phyloP scores from a whole-genome alignment of 2,797 vertebrate genomes.

The Carduelis carduelis region DNA sequence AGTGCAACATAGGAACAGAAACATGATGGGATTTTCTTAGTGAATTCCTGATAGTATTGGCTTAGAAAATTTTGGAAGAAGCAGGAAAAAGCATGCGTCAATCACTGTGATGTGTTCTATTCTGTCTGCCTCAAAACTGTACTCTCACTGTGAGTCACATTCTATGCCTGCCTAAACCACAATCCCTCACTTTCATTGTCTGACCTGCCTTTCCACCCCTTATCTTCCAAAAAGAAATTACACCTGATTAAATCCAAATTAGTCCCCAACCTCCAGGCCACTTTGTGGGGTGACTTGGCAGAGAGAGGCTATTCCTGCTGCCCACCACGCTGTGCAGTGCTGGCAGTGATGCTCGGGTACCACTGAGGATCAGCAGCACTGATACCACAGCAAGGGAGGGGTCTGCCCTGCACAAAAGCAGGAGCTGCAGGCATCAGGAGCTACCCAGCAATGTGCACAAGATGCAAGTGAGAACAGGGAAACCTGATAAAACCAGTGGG shows the following conservation, averaged over 20 bases:
- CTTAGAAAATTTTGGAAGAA: neutral
- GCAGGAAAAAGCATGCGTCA: neutral
- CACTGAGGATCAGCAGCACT: neutral
- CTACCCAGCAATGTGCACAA: neutral
- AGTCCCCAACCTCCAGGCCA: neutral
- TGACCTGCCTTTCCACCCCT: neutral
- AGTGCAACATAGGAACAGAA: neutral
- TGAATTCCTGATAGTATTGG: neutral
- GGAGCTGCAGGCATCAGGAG: neutral
- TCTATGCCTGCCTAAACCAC: neutral
- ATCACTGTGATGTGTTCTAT: neutral
- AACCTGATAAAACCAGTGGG: neutral
- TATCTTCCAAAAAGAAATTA: neutral
- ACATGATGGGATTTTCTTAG: neutral
- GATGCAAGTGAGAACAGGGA: neutral
- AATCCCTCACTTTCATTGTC: neutral
- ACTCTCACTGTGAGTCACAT: neutral
- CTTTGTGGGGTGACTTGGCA: neutral
- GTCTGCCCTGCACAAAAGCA: neutral
- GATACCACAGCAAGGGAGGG: neutral
- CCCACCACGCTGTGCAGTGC: accelerated
- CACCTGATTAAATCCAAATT: neutral
- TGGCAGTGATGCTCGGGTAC: accelerated
- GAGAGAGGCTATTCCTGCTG: neutral
- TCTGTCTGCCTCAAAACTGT: neutral